A percentile compares a stretch with the other conserved stretches of the same genome.
These are phyloP conservation scores for Pyxicephalus adspersus DNA, from an alignment of 2,113 vertebrate genomes.

Conservation along the genomic window DNA sequence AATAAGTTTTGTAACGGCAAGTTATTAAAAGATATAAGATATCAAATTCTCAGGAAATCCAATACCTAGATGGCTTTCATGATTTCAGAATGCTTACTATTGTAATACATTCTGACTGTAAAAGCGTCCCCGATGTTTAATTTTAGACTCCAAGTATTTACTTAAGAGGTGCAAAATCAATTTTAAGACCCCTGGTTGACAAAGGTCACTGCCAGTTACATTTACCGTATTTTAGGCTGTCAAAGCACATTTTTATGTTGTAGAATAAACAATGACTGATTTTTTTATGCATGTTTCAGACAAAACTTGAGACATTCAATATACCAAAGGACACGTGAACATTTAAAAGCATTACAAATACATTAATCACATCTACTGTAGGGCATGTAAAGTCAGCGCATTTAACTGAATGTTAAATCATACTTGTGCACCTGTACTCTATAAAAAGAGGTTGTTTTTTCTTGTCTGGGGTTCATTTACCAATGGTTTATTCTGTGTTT, in stretches of 20 bases:
- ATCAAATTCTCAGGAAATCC: conserved; percentile 9
- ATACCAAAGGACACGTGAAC: neutral
- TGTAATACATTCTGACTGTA: conserved; percentile 39
- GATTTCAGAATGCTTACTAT: conserved; percentile 10
- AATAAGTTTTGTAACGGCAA: conserved; percentile 20
- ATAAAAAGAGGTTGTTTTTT: too few species aligned
- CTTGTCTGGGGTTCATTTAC: too few species aligned
- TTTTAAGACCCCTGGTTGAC: conserved; percentile 15
- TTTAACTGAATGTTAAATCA: neutral
- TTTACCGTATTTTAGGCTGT: conserved; percentile 31
- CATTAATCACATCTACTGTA: conserved; percentile 1
- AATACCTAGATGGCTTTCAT: neutral
- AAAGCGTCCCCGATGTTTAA: conserved; percentile 4
- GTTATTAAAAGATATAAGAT: conserved; percentile 5
- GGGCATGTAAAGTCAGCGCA: neutral
- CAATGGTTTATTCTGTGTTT: too few species aligned
- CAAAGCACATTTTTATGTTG: conserved; percentile 26
- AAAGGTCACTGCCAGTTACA: conserved; percentile 14
- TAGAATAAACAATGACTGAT: conserved; percentile 9
- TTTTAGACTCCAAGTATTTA: conserved; percentile 8
- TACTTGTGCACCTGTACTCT: too few species aligned
- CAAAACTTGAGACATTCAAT: neutral
- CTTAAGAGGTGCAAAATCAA: conserved; percentile 27
- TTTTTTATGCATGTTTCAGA: conserved; percentile 2
- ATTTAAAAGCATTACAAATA: neutral